Conservation (phyloP, 1,140 invertebrate genomes). For the Eriosoma lanigerum region DNA sequence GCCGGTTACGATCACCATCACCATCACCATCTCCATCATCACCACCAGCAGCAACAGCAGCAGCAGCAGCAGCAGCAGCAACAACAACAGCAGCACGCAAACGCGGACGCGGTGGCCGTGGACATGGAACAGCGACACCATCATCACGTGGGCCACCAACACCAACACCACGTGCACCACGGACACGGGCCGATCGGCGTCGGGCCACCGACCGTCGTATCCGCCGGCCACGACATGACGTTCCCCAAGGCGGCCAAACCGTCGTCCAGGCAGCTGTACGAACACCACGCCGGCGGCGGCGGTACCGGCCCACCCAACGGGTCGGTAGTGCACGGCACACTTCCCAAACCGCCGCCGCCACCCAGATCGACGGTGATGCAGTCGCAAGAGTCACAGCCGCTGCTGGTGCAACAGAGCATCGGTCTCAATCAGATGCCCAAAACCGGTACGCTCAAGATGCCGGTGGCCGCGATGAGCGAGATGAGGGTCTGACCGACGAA, state of each 20-base stretch:
- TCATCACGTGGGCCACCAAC: constrained; percentile 10
- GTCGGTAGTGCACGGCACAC: constrained; percentile 58
- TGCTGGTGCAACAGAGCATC: constrained; percentile 55
- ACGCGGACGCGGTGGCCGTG: constrained; percentile 11
- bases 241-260: constrained; percentile 70
- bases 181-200: neutral
- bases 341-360: constrained; percentile 64
- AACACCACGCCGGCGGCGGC: constrained; percentile 63
- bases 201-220: constrained; percentile 51
- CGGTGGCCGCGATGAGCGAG: constrained; percentile 53
- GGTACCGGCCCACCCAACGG: constrained; percentile 61
- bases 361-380: constrained; percentile 62
- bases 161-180: constrained; percentile 23
- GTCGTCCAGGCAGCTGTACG: constrained; percentile 67
- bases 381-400: constrained; percentile 64
- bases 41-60: neutral
- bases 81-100: neutral
- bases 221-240: constrained; percentile 63
- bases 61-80: constrained; percentile 56
- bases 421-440: constrained; percentile 16
- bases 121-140: constrained; percentile 40
- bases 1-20: constrained; percentile 56
- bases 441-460: constrained; percentile 51
- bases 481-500: constrained; percentile 52
- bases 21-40: constrained; percentile 55